These are phyloP conservation scores for Limenitis camilla DNA, from an alignment of 2,888 invertebrate genomes.

Conservation along the genomic window DNA sequence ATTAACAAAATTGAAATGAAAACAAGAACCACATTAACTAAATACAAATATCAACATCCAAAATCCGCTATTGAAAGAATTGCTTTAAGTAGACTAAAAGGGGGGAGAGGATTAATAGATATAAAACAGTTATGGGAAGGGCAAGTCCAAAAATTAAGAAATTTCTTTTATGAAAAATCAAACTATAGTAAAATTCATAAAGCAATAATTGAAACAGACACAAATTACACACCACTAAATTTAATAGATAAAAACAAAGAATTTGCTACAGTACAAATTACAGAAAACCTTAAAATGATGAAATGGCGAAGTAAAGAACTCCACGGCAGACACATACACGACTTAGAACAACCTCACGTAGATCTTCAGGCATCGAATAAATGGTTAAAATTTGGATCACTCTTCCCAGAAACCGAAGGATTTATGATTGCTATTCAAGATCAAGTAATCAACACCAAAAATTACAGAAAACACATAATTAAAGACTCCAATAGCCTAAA, in stretches of 20 bases:
- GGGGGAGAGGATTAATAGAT: too few species aligned
- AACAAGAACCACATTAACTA: not conserved
- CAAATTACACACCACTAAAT: not conserved
- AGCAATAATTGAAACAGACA: not conserved
- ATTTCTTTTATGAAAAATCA: not conserved
- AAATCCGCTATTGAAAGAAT: not conserved
- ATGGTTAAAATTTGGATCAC: not conserved
- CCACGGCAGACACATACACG: too few species aligned
- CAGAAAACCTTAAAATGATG: not conserved
- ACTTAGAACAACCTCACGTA: too few species aligned
- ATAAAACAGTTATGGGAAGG: not conserved
- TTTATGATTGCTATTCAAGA: not conserved
- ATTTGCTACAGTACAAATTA: too few species aligned
- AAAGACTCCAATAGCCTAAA: too few species aligned
- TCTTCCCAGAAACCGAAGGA: too few species aligned
- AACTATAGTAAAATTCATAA: not conserved
- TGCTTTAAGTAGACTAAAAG: not conserved
- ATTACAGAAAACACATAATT: too few species aligned
- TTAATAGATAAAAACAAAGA: not conserved
- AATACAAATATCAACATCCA: not conserved
- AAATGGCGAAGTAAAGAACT: too few species aligned
- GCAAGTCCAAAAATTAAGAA: not conserved
- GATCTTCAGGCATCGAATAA: not conserved
- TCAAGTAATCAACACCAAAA: too few species aligned
- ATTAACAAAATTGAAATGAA: not conserved